A percentile compares a stretch with the other conserved stretches of the same genome.
phyloP scores from a whole-genome alignment of 2,888 invertebrate species.

The Drosophila pullipes region DNA sequence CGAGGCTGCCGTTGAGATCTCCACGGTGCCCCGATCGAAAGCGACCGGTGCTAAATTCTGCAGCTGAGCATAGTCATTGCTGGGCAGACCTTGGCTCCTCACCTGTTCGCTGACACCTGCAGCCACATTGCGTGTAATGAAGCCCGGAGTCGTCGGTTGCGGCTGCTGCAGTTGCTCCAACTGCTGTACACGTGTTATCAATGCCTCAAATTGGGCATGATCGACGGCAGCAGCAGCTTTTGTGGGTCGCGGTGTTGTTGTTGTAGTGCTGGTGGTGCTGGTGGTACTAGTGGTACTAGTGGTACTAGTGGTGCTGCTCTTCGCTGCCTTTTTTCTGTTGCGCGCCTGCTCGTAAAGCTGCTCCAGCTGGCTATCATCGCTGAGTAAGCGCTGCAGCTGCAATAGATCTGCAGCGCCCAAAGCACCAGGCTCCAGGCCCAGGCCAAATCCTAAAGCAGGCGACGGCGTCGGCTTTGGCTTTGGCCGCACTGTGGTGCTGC shows the following conservation, averaged over 20 bases:
- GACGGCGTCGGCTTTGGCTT: not conserved
- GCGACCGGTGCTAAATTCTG: conserved; percentile 64
- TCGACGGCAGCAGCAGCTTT: conserved; percentile 83
- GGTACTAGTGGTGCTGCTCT: conserved; percentile 31
- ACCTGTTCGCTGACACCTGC: conserved; percentile 5
- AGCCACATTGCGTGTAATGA: conserved; percentile 78
- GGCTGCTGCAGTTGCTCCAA: conserved; percentile 78
- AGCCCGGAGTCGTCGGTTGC: conserved; percentile 61
- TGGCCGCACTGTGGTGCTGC: conserved; percentile 20
- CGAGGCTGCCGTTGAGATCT: conserved; percentile 80
- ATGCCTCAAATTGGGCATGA: conserved; percentile 85
- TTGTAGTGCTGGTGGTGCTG: conserved; percentile 40
- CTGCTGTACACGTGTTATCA: conserved; percentile 86
- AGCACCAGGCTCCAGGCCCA: conserved; percentile 9
- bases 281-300: conserved; percentile 36
- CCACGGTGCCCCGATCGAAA: conserved; percentile 47
- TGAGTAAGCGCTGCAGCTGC: conserved; percentile 86
- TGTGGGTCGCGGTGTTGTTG: conserved; percentile 55
- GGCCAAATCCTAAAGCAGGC: conserved; percentile 10
- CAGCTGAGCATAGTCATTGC: conserved; percentile 80
- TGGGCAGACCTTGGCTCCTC: conserved; percentile 49
- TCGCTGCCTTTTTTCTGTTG: conserved; percentile 54
- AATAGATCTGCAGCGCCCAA: conserved; percentile 84
- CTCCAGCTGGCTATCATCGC: conserved; percentile 84
- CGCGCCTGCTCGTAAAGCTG: conserved; percentile 82